Conservation (phyloP, 2,888 invertebrate genomes). For the Caradrina kadenii region DNA sequence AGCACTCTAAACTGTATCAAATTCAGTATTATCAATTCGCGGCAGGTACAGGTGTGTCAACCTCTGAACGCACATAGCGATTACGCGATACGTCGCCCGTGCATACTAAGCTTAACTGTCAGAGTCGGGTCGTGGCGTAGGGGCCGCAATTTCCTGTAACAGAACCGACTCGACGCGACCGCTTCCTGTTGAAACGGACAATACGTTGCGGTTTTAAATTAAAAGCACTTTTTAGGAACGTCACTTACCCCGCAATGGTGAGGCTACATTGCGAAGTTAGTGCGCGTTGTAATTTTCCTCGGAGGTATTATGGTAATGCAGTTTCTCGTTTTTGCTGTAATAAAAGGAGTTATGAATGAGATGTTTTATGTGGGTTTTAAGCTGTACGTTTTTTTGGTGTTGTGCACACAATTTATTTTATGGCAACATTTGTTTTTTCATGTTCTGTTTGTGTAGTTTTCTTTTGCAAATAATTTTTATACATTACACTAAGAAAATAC, state of each 20-base stretch:
- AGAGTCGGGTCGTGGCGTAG: conserved; percentile 53
- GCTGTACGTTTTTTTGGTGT: conserved; percentile 34
- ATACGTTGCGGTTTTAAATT: conserved; percentile 74
- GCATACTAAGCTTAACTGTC: conserved; percentile 62
- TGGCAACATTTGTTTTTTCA: conserved; percentile 14
- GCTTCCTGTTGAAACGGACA: conserved; percentile 71
- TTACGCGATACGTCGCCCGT: conserved; percentile 59
- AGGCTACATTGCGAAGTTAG: conserved; percentile 52
- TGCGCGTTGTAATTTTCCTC: conserved; percentile 41
- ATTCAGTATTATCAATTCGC: conserved; percentile 61
- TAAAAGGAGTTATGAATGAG: conserved; percentile 57
- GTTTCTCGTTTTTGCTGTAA: conserved; percentile 51
- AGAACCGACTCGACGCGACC: conserved; percentile 68
- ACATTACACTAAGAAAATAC: neutral
- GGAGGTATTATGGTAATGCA: conserved; percentile 58
- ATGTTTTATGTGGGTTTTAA: conserved; percentile 49
- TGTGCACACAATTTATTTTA: conserved; percentile 41
- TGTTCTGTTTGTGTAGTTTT: conserved; percentile 9
- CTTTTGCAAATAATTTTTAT: neutral
- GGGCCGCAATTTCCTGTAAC: conserved; percentile 80
- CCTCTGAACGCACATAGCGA: conserved; percentile 57
- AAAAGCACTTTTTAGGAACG: conserved; percentile 67
- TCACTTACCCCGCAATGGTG: conserved; percentile 54
- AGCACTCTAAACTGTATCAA: conserved; percentile 50
- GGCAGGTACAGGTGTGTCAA: conserved; percentile 62